Conservation (phyloP, 1,140 invertebrate species). For the Megalopta genalis region DNA sequence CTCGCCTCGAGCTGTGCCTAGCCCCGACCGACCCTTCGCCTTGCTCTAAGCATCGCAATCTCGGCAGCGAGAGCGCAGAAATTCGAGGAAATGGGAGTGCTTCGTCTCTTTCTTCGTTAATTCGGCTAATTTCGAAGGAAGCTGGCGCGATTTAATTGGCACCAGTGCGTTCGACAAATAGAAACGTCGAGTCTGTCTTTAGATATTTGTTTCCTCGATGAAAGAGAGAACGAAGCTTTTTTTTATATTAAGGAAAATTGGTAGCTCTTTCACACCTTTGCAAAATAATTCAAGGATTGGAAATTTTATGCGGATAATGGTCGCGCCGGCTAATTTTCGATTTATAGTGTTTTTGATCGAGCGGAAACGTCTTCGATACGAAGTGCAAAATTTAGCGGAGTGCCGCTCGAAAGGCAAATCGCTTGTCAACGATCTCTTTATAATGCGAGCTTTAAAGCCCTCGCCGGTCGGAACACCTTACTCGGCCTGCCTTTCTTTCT, state of each 20-base stretch:
- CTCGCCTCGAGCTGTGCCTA: conserved; percentile 68
- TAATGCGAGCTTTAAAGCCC: conserved; percentile 58
- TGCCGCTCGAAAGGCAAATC: conserved; percentile 54
- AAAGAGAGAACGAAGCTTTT: no score
- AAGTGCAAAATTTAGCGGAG: conserved; percentile 28
- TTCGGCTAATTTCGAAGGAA: neutral
- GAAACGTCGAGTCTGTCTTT: no score
- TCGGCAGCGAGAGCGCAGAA: conserved; percentile 39
- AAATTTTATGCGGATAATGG: no score
- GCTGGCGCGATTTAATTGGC: neutral
- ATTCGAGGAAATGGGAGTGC: conserved; percentile 21
- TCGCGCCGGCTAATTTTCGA: no score
- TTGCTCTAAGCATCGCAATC: conserved; percentile 69
- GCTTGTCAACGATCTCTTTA: conserved; percentile 60
- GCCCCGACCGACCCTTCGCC: conserved; percentile 63
- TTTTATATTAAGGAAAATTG: no score
- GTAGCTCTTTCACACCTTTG: no score
- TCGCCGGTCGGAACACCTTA: conserved; percentile 48
- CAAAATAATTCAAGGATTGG: no score
- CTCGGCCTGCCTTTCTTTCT: conserved; percentile 58
- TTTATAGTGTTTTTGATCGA: neutral
- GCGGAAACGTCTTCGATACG: neutral
- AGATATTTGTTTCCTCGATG: no score
- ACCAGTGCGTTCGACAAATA: no score
- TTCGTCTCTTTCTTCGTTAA: conserved; percentile 3